Base-by-base conservation (phyloP, 2,888 invertebrate genomes). In the Cheilosia pagana region DNA sequence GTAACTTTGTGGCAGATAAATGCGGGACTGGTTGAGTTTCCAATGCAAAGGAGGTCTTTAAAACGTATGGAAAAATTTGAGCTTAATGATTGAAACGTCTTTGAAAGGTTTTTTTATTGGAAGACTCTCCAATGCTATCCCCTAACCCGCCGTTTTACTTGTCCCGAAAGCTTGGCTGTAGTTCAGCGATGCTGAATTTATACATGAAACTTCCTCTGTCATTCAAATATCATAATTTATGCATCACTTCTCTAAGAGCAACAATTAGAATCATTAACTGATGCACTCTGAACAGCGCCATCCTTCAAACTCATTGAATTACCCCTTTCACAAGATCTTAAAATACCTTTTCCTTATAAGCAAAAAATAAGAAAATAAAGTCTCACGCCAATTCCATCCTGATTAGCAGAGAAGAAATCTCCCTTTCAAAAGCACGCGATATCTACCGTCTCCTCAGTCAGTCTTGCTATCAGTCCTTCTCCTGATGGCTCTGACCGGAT, bases 221-320 rank as follows among this genome's bases (percentile, higher is more conserved):
- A 0, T 8, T 8, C 1, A 28, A 31, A 43, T 23, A 63, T 63
- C 31, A 82, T 77, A 55, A 77, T 82, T 82, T 76, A 82, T 82
- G 77, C 45, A 45, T 45, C 45, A 45, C 25, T 57, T 21, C 53
- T 75, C 48, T 75, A 70, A 85, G 60, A 75, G 83, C 83, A 53
- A 52, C 79, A 85, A 85, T 70, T 85, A 79, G 16, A 48, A 52
- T 79, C 79, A 85, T 79, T 79, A 65, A 70, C 43, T 57, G 62
- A 55, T 50, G 74, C 68, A 85, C 63, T 75, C 35, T 63, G 57
- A 68, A 55, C 16, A 45, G 21, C 59, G 55, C 43, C 52, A 39
- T 70, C 68, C 35, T 1, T 39, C n/a, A 14, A 12, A 53, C 21
- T 55, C 60, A 48, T 62, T 43, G 50, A 77, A 63, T 79, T 75